Base-by-base conservation (phyloP, 2,113 vertebrate species). In the Cepphus grylle region DNA sequence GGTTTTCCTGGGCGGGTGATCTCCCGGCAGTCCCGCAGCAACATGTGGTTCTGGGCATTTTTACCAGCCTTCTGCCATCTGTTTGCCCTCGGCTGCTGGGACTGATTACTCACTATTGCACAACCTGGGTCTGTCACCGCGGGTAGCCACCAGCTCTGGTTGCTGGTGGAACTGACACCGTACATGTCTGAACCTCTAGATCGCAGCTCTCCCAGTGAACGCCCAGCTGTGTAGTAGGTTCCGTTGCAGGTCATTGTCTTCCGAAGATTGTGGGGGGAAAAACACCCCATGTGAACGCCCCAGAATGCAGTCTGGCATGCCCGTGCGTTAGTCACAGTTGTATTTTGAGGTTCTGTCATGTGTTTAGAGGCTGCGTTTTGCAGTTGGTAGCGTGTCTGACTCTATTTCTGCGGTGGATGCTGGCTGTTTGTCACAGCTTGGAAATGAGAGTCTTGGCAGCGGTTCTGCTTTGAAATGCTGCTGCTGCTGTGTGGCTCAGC, bases 201-300 rank as follows among this genome's bases (percentile, higher is more conserved):
- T 65, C 38, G 38, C 26, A 0, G 67, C n/a, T 49, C 61, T 63
- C 0, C 0, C 43, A 2, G 53, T 8, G 6, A 13, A 5, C 43
- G 34, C 58, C 76, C 47, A 1, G 77, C 79, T 3, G 1, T 30
- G 69, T 87, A 29, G 43, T 12, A 4, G 5, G 8, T 59, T 65
- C 59, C 38, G 20, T 6, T 52, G 69, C 5, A 32, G 45, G 9
- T 73, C 58, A 1, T n/a, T 27, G n/a, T 70, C 42, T 25, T 53
- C 8, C 11, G 20, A 56, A 67, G n/a, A 19, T 13, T 10, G 19
- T 2, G 42, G 47, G 36, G 47, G 47, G 36, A 3, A 36, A 67
- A 84, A 10, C 21, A 26, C 8, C 20, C 47, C 4, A 17, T 1
- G 5, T 36, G 52, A 38, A 19, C 27, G 16, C 27, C 61, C n/a